These are phyloP conservation scores for Spialia ferax DNA, from an alignment of 2,888 invertebrate genomes.

Conservation along the genomic window DNA sequence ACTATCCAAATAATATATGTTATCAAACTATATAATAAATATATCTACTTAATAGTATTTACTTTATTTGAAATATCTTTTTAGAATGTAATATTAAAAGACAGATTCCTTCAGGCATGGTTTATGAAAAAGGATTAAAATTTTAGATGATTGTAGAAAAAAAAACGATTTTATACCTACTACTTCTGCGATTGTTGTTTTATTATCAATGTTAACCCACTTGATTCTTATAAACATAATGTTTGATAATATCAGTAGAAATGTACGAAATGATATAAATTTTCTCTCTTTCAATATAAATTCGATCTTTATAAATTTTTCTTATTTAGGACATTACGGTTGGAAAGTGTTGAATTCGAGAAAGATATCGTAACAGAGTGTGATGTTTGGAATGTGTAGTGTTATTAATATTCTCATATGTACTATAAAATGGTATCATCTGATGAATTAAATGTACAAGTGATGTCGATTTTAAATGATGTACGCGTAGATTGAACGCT, in stretches of 20 bases:
- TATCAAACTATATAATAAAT: not conserved
- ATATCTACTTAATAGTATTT: not conserved
- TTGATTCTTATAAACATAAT: not conserved
- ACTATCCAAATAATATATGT: not conserved
- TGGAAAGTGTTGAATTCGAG: not conserved
- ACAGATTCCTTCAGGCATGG: not conserved
- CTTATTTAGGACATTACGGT: not conserved
- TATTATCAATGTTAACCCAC: not conserved
- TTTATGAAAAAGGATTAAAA: not conserved
- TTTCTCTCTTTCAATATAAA: not conserved
- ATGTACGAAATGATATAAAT: not conserved
- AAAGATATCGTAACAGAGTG: not conserved
- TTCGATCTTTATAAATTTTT: not conserved
- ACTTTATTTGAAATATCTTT: not conserved
- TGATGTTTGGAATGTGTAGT: not conserved
- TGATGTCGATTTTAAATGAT: not conserved
- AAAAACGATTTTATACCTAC: not conserved
- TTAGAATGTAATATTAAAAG: not conserved
- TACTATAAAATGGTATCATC: constrained; percentile 6
- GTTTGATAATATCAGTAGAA: constrained; percentile 1
- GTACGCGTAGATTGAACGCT: not conserved
- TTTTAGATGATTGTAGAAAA: not conserved
- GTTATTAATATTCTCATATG: not conserved
- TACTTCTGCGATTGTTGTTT: not conserved
- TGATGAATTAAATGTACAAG: not conserved